phyloP scores from a whole-genome alignment of 2,888 invertebrate species.

The Ariolimax columbianus region DNA sequence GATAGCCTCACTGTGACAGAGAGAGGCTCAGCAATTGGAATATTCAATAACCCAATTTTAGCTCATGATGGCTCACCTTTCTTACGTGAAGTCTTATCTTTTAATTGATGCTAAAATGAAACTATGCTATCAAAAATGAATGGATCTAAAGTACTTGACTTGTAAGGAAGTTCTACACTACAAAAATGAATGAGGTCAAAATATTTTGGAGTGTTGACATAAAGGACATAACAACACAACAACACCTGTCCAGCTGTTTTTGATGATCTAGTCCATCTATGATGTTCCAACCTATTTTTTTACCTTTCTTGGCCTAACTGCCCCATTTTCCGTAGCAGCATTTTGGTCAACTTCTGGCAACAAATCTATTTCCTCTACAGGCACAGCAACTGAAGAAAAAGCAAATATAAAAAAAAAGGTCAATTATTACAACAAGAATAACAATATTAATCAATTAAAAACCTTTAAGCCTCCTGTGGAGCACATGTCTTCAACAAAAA shows the following conservation, averaged over 20 bases:
- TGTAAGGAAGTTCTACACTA: too few relatives aligned
- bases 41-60: too few relatives aligned
- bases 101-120: too few relatives aligned
- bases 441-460: not conserved
- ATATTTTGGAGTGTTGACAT: not conserved
- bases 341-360: conserved; percentile 87
- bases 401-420: not conserved
- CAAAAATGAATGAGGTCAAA: too few relatives aligned
- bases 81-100: too few relatives aligned
- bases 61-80: too few relatives aligned
- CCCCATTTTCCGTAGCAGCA: conserved; percentile 69
- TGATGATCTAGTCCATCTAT: not conserved
- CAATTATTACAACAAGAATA: not conserved
- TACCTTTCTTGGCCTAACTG: conserved; percentile 59
- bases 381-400: conserved; percentile 77
- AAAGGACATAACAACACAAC: not conserved
- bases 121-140: too few relatives aligned
- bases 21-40: too few relatives aligned
- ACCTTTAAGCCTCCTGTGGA: too few relatives aligned
- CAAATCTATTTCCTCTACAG: conserved; percentile 87
- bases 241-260: not conserved
- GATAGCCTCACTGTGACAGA: too few relatives aligned
- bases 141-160: too few relatives aligned
- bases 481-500: too few relatives aligned
- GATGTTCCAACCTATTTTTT: conserved; percentile 58